Percentiles rank a stretch among this genome's conserved stretches.
Conservation (phyloP, 2,888 invertebrate genomes). For the Parnassius mnemosyne region DNA sequence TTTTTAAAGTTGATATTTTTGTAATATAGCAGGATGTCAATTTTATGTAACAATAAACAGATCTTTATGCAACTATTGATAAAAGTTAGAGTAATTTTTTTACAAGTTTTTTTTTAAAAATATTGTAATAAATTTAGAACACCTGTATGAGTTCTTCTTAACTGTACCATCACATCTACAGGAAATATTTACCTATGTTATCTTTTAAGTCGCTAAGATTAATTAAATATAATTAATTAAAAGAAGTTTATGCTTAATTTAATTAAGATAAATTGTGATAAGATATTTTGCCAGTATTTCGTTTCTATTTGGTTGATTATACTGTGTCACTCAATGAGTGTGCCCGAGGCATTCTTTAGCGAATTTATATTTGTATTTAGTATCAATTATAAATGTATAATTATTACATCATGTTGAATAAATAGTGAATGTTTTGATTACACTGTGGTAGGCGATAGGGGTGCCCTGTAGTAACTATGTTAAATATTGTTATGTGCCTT, state of each 20-base stretch:
- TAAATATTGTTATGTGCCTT: constrained; percentile 14
- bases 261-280: constrained; percentile 21
- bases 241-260: neutral
- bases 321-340: constrained; percentile 1
- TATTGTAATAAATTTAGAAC: too few species aligned
- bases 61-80: too few species aligned
- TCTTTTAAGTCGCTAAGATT: too few species aligned
- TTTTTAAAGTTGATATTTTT: too few species aligned
- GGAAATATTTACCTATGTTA: too few species aligned
- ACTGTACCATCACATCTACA: too few species aligned
- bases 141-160: too few species aligned
- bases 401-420: neutral
- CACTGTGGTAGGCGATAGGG: constrained; percentile 3
- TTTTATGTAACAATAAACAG: too few species aligned
- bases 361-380: constrained; percentile 5
- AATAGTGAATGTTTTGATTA: constrained; percentile 4
- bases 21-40: too few species aligned
- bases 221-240: too few species aligned
- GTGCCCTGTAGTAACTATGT: constrained; percentile 10
- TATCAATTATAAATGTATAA: constrained; percentile 19
- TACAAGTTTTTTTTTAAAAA: too few species aligned
- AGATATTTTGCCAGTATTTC: constrained; percentile 15
- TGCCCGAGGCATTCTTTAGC: constrained; percentile 7
- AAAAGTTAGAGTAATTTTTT: too few species aligned
- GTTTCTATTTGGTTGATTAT: neutral